Evolutionary conservation across 2,113 vertebrate genomes (phyloP), one percentile per base, ranked within the genome.

Genomic region (Notarius lentiginosus): DNA sequence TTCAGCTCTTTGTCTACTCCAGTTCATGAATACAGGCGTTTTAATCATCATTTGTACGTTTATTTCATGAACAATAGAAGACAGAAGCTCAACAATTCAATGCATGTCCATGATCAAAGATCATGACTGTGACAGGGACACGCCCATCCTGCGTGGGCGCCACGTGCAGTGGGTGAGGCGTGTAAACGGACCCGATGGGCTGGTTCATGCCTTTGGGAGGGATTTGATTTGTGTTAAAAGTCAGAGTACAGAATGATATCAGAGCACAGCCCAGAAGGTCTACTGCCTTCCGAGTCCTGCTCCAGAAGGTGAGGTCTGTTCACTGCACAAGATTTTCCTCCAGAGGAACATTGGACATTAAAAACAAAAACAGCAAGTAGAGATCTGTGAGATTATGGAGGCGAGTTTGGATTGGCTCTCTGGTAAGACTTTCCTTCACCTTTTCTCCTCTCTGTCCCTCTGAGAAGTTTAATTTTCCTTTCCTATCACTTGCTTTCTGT

Each of bases 391-490:
- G 60, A 55, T 65, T 3, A 66, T 56, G 75, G 75, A 86, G 9
- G 5, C 9, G 27, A 80, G 51, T 77, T 2, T 65, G 22, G 76
- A 86, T 7, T 24, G 12, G 17, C 76, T 70, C 1, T 6, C 61
- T 86, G 84, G 84, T 86, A 86, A 20, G 84, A 53, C 27, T 14
- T 22, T 56, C 11, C 55, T 56, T 56, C 55, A 56, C 55, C 14
- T 56, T 56, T 7, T 12, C 24, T 10, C 24, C 17, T 6, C 18
- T 4, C 30, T n/a, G 60, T 65, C n/a, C 12, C 20, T 63, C 55
- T 47, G 41, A 41, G 41, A 41, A 41, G 41, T 41, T 41, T 10
- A 47, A 4, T 49, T 34, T 63, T 7, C 24, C 20, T 63, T 58
- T 55, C 51, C 53, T 4, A 34, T 41, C 17, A n/a, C 11, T 66